These are phyloP conservation scores for Atta texana DNA, from an alignment of 1,140 invertebrate species.

Conservation along the genomic window DNA sequence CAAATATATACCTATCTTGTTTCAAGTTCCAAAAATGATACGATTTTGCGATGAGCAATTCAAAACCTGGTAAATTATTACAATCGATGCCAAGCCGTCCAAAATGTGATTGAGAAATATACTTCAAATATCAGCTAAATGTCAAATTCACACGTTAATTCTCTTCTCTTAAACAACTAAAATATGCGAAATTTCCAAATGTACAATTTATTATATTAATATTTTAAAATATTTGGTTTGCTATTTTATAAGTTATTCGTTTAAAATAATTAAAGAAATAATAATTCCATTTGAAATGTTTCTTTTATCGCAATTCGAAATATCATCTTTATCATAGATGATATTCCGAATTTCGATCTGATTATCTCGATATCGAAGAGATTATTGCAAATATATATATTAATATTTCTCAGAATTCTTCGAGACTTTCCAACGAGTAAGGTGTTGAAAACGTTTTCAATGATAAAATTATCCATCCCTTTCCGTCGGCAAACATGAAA, in stretches of 20 bases:
- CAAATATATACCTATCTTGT: no score
- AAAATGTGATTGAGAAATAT: neutral
- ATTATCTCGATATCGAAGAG: neutral
- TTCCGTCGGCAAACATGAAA: neutral
- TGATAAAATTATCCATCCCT: conserved; percentile 7
- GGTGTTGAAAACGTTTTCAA: no score
- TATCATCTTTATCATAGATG: neutral
- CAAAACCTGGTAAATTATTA: conserved; percentile 14
- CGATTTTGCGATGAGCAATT: conserved; percentile 8
- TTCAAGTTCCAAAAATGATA: no score
- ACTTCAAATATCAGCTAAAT: conserved; percentile 5
- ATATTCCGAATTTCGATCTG: neutral
- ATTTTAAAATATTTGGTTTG: neutral
- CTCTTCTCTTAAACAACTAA: neutral
- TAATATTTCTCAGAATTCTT: neutral
- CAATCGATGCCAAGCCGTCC: neutral
- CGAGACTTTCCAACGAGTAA: neutral
- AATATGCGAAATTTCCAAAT: neutral
- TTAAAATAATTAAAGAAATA: neutral
- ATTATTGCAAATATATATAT: neutral
- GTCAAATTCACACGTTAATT: neutral
- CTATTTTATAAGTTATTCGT: neutral
- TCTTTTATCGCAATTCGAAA: neutral
- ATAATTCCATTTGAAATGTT: neutral
- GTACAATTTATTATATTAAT: neutral